Evolutionary conservation across 1,140 invertebrate genomes (phyloP).

Genomic region (Drosophila orena): DNA sequence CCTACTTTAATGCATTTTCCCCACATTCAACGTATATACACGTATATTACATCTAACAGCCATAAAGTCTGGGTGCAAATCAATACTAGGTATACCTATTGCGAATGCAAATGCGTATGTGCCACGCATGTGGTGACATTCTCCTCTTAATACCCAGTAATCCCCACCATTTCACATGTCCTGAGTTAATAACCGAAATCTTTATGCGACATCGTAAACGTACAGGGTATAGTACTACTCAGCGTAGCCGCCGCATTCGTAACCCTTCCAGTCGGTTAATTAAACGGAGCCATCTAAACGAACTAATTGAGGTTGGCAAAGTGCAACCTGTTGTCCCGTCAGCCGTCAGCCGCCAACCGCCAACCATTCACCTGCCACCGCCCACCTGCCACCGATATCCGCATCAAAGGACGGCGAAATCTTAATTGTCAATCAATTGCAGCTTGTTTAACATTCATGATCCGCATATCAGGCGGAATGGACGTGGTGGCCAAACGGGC

Average conservation of each 20-base stretch:
- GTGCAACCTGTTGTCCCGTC: constrained; percentile 22
- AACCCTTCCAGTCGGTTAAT: constrained; percentile 15
- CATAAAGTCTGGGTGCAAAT: too few relatives aligned
- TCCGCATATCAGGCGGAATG: constrained; percentile 12
- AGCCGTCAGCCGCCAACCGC: not conserved
- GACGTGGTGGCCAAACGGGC: not conserved
- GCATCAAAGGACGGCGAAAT: constrained; percentile 23
- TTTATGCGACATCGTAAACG: not conserved
- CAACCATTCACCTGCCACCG: not conserved
- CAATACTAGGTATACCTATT: too few relatives aligned
- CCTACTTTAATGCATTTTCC: too few relatives aligned
- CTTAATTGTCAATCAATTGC: constrained; percentile 63
- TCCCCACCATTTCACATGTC: not conserved
- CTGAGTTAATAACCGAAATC: not conserved
- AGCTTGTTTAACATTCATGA: constrained; percentile 53
- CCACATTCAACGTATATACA: not conserved
- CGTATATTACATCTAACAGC: not conserved
- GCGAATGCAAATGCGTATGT: too few relatives aligned
- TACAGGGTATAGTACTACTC: not conserved
- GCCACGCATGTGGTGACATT: too few relatives aligned
- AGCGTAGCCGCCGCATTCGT: not conserved
- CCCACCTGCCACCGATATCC: not conserved
- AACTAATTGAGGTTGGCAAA: constrained; percentile 25
- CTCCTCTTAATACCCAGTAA: not conserved
- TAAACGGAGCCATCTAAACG: constrained; percentile 30